Evolutionary conservation across 1,140 invertebrate genomes (phyloP), one percentile per base, ranked within the genome.

Genomic region (Zaprionus camerounensis): DNA sequence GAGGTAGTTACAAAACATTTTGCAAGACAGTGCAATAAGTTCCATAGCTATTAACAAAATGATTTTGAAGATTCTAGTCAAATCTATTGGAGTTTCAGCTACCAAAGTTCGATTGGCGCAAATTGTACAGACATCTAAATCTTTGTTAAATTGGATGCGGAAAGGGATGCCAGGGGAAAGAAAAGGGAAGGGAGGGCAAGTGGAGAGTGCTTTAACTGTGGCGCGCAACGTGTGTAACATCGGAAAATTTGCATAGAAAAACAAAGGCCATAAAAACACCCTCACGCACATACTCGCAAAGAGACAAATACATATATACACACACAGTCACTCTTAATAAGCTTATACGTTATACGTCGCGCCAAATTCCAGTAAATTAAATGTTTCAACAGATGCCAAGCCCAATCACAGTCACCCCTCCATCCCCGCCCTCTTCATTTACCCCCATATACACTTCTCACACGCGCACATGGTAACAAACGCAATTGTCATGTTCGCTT

Each of bases 341-440:
- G 84, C 84, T 88, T 81, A 81, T 78, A 84, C 76, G 76, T 88
- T 81, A 81, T 78, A 84, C 76, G 76, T 64, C 51, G 74, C 84
- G 78, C 74, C 74, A 71, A 88, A 88, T 88, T 84, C 85, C 85
- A 88, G 81, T 77, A 88, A 88, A 88, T 88, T 88, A 88, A 88
- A 88, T 88, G 81, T 88, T 88, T 75, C 84, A 72, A 77, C 78
- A 72, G 71, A 66, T 49, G 28, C 36, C 74, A 57, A 22, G 46
- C 36, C 15, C 26, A 13, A 6, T 15, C 34, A 28, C 12, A n/a
- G 55, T 2, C 22, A 20, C 36, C 13, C n/a, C 61, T 55, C 9
- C 31, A 11, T 5, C 46, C 20, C 5, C 46, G 3, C 46, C 12
- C 12, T 20, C 20, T 5, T 1, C 11, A 41, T 41, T 5, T 41